Percentiles rank a stretch among this genome's conserved stretches.
phyloP scores from a whole-genome alignment of 2,888 invertebrate species.

The Cephalotes varians region DNA sequence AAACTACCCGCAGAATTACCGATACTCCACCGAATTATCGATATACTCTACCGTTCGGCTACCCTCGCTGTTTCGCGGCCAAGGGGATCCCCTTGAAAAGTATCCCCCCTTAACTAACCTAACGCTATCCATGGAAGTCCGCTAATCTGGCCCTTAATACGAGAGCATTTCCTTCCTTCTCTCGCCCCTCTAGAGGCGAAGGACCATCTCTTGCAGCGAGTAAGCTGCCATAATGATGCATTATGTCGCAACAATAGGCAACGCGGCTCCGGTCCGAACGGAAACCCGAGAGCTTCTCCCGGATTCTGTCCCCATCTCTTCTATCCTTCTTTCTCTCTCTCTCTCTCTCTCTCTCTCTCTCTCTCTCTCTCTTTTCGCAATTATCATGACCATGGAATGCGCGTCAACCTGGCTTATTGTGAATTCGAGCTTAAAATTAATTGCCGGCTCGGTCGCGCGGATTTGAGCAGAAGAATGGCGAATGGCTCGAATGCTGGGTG shows the following conservation, averaged over 20 bases:
- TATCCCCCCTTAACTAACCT: slow-evolving; percentile 53
- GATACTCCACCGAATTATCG: slow-evolving; percentile 47
- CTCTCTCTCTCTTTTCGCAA: slow-evolving; percentile 7
- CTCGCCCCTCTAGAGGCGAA: slow-evolving; percentile 12
- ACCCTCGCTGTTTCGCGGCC: slow-evolving; percentile 42
- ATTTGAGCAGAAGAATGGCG: slow-evolving; percentile 35
- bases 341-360: neutral
- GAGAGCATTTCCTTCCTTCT: slow-evolving; percentile 5
- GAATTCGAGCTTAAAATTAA: slow-evolving; percentile 68
- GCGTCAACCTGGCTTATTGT: slow-evolving; percentile 52
- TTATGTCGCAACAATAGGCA: slow-evolving; percentile 62
- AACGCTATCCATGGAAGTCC: slow-evolving; percentile 57
- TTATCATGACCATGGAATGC: slow-evolving; percentile 42
- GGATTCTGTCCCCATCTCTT: slow-evolving; percentile 27
- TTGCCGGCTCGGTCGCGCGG: slow-evolving; percentile 46
- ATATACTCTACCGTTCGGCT: too few relatives aligned
- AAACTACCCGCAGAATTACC: slow-evolving; percentile 54
- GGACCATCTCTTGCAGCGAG: slow-evolving; percentile 48
- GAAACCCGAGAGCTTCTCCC: slow-evolving; percentile 42
- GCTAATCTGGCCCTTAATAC: slow-evolving; percentile 63
- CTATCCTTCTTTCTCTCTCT: neutral
- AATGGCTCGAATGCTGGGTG: slow-evolving; percentile 15
- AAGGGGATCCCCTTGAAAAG: slow-evolving; percentile 45
- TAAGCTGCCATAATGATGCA: slow-evolving; percentile 65
- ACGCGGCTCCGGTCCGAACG: slow-evolving; percentile 36